phyloP scores from a whole-genome alignment of 2,888 invertebrate species.

The Ennomos erosarius region DNA sequence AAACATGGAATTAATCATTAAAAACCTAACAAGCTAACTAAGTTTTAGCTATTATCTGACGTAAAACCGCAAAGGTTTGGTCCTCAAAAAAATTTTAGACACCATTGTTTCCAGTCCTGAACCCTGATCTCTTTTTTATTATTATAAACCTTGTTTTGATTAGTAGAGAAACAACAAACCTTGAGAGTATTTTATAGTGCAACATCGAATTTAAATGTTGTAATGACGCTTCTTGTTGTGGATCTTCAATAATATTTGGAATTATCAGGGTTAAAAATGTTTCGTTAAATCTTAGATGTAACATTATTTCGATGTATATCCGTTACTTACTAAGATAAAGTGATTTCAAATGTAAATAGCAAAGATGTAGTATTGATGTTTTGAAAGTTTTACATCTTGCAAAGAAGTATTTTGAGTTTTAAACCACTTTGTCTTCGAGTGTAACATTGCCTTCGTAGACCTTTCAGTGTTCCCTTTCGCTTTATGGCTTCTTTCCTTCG shows the following conservation, averaged over 20 bases:
- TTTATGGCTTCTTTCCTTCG: slow-evolving; percentile 68
- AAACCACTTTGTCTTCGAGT: slow-evolving; percentile 51
- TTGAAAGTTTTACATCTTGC: background rate
- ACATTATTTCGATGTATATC: slow-evolving; percentile 46
- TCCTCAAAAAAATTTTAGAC: background rate
- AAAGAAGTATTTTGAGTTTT: slow-evolving; percentile 11
- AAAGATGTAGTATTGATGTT: background rate
- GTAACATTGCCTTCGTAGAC: slow-evolving; percentile 55
- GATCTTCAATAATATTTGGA: slow-evolving; percentile 78
- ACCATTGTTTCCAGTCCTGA: background rate
- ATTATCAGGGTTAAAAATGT: slow-evolving; percentile 82
- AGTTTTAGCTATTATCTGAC: no score
- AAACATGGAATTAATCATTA: slow-evolving; percentile 42
- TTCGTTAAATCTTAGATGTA: slow-evolving; percentile 68
- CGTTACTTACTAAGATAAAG: slow-evolving; percentile 1
- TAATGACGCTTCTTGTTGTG: slow-evolving; percentile 76
- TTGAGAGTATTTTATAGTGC: slow-evolving; percentile 67
- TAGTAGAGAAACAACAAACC: slow-evolving; percentile 59
- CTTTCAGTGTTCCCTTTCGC: slow-evolving; percentile 67
- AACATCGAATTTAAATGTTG: slow-evolving; percentile 83
- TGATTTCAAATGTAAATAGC: slow-evolving; percentile 2
- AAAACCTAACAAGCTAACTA: background rate
- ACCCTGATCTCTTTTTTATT: slow-evolving; percentile 3
- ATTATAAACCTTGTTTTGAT: slow-evolving; percentile 49
- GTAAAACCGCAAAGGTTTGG: no score